These are phyloP conservation scores for Mactromeris polynyma DNA, from an alignment of 2,888 invertebrate genomes.

Conservation along the genomic window DNA sequence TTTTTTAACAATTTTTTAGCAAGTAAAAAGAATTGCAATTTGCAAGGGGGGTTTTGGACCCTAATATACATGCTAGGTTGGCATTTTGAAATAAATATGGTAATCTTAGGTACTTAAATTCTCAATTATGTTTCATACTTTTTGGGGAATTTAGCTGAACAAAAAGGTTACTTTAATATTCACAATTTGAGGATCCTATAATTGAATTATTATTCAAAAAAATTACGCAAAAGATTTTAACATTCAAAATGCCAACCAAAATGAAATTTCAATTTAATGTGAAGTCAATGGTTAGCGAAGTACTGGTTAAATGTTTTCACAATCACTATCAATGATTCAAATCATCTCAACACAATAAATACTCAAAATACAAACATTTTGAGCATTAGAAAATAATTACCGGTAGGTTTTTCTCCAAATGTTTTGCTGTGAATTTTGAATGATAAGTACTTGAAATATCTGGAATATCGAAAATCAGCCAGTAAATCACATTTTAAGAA, in stretches of 20 bases:
- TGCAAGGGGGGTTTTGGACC: too few species aligned
- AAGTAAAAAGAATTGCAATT: too few species aligned
- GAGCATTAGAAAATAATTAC: not conserved
- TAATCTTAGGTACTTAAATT: too few species aligned
- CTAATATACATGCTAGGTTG: too few species aligned
- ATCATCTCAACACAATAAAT: not conserved
- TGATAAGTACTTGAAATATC: not conserved
- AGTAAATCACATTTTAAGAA: not conserved
- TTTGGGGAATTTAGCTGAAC: not conserved
- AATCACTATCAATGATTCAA: not conserved
- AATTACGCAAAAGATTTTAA: not conserved
- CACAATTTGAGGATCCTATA: not conserved
- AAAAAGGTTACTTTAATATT: not conserved
- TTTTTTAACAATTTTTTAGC: too few species aligned
- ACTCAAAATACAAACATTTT: not conserved
- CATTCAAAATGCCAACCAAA: not conserved
- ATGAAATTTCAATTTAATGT: not conserved
- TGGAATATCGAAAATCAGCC: not conserved
- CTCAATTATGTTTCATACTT: not conserved
- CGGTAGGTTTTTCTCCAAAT: not conserved
- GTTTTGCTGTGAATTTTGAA: not conserved
- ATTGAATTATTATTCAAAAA: not conserved
- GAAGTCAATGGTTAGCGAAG: not conserved
- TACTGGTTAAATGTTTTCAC: not conserved
- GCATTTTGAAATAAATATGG: too few species aligned